phyloP scores from a whole-genome alignment of 2,113 vertebrate genomes.

The Macquaria ambigua region DNA sequence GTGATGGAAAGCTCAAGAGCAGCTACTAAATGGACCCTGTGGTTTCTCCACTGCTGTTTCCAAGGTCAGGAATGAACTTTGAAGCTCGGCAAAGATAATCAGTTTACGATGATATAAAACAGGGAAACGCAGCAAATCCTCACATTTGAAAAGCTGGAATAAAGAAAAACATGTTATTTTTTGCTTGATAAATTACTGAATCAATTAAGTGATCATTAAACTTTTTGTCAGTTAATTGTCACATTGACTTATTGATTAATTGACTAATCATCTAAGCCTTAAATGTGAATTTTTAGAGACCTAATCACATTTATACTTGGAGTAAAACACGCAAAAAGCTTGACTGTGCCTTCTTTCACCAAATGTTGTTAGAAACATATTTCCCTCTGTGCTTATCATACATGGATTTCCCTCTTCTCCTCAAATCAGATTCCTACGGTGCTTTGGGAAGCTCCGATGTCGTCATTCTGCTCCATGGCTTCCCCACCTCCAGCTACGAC shows the following conservation, averaged over 20 bases:
- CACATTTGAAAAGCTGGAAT: neutral
- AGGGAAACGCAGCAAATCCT: neutral
- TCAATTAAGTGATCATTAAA: too few relatives aligned
- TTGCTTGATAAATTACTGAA: too few relatives aligned
- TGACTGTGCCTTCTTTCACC: neutral
- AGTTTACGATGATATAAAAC: neutral
- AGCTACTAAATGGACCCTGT: neutral
- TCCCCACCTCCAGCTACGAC: slow-evolving; percentile 96
- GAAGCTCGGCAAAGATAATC: too few relatives aligned
- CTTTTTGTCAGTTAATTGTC: too few relatives aligned
- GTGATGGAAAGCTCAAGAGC: neutral
- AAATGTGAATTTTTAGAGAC: neutral
- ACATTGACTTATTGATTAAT: too few relatives aligned
- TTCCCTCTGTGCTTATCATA: neutral
- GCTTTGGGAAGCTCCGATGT: slow-evolving; percentile 92
- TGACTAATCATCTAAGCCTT: neutral
- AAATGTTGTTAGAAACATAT: too few relatives aligned
- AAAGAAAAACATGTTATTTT: too few relatives aligned
- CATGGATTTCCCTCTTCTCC: neutral
- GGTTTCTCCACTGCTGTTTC: too few relatives aligned
- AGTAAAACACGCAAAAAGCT: neutral
- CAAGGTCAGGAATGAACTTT: too few relatives aligned
- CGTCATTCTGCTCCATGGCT: slow-evolving; percentile 92
- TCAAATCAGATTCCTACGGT: slow-evolving; percentile 87
- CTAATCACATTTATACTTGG: neutral